These are phyloP conservation scores for Ornithoptera priamus DNA, from an alignment of 2,888 invertebrate genomes.

Conservation along the genomic window DNA sequence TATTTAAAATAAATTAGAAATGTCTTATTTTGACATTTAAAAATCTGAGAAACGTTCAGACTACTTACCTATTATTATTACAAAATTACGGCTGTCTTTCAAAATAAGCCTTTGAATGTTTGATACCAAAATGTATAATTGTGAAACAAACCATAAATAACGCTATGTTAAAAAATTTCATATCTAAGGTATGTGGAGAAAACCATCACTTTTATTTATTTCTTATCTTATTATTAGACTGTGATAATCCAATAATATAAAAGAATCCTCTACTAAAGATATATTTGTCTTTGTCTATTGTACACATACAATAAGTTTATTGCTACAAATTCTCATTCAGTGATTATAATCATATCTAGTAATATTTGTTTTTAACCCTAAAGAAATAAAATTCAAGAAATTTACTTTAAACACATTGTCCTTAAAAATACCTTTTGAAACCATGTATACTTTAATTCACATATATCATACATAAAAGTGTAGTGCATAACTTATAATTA, in stretches of 20 bases:
- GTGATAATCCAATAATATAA: too few species aligned
- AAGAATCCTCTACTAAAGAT: too few species aligned
- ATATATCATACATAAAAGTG: not conserved
- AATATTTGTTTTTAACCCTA: too few species aligned
- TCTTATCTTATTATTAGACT: not conserved
- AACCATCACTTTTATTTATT: not conserved
- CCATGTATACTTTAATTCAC: not conserved
- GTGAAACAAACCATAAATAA: not conserved
- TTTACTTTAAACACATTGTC: not conserved
- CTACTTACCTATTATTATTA: not conserved
- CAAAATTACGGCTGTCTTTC: not conserved
- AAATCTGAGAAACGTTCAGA: not conserved
- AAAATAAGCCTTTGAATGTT: not conserved
- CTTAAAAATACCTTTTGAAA: not conserved
- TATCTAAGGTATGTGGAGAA: not conserved
- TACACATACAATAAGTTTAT: too few species aligned
- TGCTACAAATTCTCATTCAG: too few species aligned
- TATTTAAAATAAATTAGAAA: too few species aligned
- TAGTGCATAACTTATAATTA: not conserved
- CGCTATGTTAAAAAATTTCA: not conserved
- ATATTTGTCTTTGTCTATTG: too few species aligned
- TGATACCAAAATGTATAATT: not conserved
- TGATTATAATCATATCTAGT: too few species aligned
- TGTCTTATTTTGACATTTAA: not conserved
- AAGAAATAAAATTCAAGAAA: not conserved